Evolutionary conservation across 2,888 invertebrate genomes (phyloP).

Genomic region (Hypena proboscidalis): DNA sequence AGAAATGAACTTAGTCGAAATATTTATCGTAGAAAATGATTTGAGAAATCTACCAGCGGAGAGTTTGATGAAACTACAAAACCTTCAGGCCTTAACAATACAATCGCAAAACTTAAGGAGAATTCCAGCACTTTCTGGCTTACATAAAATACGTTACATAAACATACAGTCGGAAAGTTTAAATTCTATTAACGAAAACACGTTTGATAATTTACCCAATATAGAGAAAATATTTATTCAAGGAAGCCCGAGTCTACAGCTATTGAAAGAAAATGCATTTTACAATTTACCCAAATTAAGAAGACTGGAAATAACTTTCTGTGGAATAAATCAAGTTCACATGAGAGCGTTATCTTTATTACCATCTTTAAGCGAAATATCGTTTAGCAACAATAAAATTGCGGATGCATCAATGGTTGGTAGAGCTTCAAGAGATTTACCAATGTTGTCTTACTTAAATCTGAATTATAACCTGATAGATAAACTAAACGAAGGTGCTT

Average conservation of each 20-base stretch:
- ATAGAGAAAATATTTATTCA: conserved; percentile 91
- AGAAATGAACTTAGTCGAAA: conserved; percentile 91
- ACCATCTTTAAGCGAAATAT: conserved; percentile 89
- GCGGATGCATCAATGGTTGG: conserved; percentile 93
- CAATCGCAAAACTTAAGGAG: conserved; percentile 91
- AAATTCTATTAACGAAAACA: conserved; percentile 87
- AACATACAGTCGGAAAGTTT: conserved; percentile 89
- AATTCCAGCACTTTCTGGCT: conserved; percentile 89
- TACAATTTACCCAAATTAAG: conserved; percentile 88
- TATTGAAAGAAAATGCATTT: conserved; percentile 90
- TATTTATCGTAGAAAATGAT: conserved; percentile 94
- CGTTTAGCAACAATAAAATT: conserved; percentile 89
- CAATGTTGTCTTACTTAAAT: conserved; percentile 88
- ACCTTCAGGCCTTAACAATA: conserved; percentile 93
- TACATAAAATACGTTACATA: conserved; percentile 90
- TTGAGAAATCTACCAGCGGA: conserved; percentile 92
- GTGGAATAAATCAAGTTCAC: conserved; percentile 91
- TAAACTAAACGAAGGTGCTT: conserved; percentile 90
- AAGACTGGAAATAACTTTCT: conserved; percentile 90
- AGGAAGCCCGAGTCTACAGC: conserved; percentile 87
- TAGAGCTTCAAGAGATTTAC: conserved; percentile 90
- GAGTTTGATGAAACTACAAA: conserved; percentile 89
- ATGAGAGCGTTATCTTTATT: conserved; percentile 90
- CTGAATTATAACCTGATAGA: conserved; percentile 90
- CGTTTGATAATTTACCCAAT: conserved; percentile 89